Base-by-base conservation (phyloP, 2,888 invertebrate genomes). In the Marasmarcha lunaedactyla region DNA sequence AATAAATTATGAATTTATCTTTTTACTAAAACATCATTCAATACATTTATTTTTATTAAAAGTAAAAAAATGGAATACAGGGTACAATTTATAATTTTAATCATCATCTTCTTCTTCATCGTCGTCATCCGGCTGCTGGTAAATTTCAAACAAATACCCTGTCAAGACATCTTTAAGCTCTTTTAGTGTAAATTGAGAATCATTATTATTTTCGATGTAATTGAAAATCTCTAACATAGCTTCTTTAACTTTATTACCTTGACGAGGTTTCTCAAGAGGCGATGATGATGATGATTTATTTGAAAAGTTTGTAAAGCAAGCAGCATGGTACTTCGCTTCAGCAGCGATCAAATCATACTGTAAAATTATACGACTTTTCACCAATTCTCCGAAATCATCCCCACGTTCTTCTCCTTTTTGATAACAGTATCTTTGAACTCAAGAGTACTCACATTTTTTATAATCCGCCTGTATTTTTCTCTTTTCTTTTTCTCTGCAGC, bases 111-210 rank as follows among this genome's bases (percentile, higher is more conserved):
- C n/a, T n/a, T n/a, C n/a, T n/a, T n/a, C n/a, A n/a, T n/a, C n/a
- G n/a, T n/a, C n/a, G n/a, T n/a, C n/a, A n/a, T n/a, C n/a, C n/a
- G n/a, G n/a, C n/a, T n/a, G n/a, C n/a, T n/a, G n/a, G n/a, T n/a
- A n/a, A n/a, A n/a, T n/a, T n/a, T 63, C 57, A 15, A 59, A 54
- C 43, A 63, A 46, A 44, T 59, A 59, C 33, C 48, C 57, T 42
- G 54, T 59, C 39, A 41, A 42, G 47, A 59, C 52, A 54, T 55
- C 49, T 54, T 55, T 55, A 46, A 63, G 54, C 40, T 65, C 59
- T 54, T 55, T 55, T 39, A 65, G 48, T 41, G 60, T 62, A 50
- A 63, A 66, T 59, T 66, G 62, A 40, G 57, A 65, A 57, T 63
- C 62, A 38, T 52, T 51, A 51, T 56, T 54, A 55, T 53, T 61